These are phyloP conservation scores for Ornithorhynchus anatinus DNA, from an alignment of 2,113 vertebrate species.

Conservation along the genomic window DNA sequence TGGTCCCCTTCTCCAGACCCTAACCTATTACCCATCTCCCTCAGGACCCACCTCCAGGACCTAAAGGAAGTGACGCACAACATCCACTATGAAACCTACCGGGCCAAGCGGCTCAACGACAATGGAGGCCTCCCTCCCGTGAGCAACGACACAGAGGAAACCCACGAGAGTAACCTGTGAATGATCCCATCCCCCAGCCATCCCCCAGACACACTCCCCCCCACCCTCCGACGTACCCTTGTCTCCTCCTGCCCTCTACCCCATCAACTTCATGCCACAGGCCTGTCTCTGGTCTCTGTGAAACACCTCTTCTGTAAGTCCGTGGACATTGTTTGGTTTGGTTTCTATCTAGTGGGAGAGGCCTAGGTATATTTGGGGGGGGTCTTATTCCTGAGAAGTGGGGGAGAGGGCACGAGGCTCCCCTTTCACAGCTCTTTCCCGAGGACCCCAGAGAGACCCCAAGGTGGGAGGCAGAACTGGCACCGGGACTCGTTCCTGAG, in stretches of 20 bases:
- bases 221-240: conserved; percentile 2
- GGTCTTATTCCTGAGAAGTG: conserved; percentile 26
- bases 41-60: conserved; percentile 95
- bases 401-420: conserved; percentile 15
- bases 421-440: background rate
- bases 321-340: conserved; percentile 14
- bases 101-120: conserved; percentile 93
- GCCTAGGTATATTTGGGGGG: conserved; percentile 19
- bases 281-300: conserved; percentile 62
- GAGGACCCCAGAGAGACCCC: background rate
- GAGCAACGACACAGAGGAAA: conserved; percentile 74
- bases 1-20: background rate
- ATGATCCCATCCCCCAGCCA: conserved; percentile 1
- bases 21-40: background rate
- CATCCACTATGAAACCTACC: conserved; percentile 97
- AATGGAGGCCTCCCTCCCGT: conserved; percentile 92
- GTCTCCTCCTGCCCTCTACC: conserved; percentile 51
- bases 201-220: background rate
- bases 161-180: conserved; percentile 91
- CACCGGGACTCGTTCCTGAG: too few species aligned
- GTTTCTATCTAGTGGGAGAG: background rate
- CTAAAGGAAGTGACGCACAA: conserved; percentile 98
- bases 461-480: too few species aligned
- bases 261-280: conserved; percentile 48
- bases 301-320: conserved; percentile 18